Evolutionary conservation across 2,113 vertebrate species (phyloP).

Genomic region (Mola mola): DNA sequence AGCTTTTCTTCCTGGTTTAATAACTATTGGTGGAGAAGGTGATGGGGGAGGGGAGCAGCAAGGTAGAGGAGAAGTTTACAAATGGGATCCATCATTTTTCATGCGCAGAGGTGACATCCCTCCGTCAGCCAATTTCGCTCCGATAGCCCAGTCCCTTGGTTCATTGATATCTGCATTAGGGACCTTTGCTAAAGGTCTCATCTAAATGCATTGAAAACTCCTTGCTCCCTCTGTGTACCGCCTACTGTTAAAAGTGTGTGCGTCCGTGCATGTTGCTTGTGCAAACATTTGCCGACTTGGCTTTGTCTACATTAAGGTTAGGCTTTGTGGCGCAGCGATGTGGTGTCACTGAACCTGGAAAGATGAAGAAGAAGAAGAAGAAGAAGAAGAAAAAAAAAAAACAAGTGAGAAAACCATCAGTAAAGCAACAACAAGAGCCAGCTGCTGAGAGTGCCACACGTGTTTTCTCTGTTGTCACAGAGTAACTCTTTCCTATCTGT

Average conservation of each 20-base stretch:
- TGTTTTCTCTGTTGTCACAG: conserved; percentile 31
- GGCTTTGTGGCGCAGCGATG: conserved; percentile 67
- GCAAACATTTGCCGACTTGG: conserved; percentile 80
- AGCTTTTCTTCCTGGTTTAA: conserved; percentile 69
- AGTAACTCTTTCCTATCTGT: conserved; percentile 25
- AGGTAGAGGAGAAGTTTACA: conserved; percentile 72
- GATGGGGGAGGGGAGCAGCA: not conserved
- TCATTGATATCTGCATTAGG: conserved; percentile 86
- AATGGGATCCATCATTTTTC: conserved; percentile 86
- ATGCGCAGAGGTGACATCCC: conserved; percentile 80
- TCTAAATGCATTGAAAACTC: conserved; percentile 87
- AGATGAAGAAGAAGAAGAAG: too few relatives aligned
- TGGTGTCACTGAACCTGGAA: conserved; percentile 68
- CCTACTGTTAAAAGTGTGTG: conserved; percentile 71
- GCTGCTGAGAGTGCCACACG: conserved; percentile 1
- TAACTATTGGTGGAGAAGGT: conserved; percentile 44
- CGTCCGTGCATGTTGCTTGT: conserved; percentile 54
- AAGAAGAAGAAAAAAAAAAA: conserved; percentile 18
- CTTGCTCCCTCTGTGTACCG: conserved; percentile 71
- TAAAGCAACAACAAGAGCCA: conserved; percentile 33
- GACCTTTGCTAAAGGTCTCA: conserved; percentile 87
- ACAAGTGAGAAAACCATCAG: conserved; percentile 38
- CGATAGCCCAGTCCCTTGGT: conserved; percentile 80
- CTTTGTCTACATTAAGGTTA: conserved; percentile 80
- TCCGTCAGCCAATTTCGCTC: conserved; percentile 82